phyloP scores from a whole-genome alignment of 2,113 vertebrate genomes.

The Xenopus laevis region DNA sequence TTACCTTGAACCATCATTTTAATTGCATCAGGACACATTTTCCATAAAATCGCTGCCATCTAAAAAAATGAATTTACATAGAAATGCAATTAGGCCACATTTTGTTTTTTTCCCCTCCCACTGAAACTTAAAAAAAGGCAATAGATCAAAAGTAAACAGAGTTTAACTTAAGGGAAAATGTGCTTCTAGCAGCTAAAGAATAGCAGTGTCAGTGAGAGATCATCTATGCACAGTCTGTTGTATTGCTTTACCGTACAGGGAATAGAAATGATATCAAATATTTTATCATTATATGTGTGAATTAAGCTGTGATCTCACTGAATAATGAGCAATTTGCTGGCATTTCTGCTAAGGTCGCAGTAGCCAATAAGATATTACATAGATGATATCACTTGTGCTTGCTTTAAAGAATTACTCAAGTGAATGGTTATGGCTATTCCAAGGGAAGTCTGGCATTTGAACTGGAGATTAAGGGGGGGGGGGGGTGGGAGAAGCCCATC shows the following conservation, averaged over 20 bases:
- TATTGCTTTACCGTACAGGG: background rate
- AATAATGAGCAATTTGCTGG: conserved; percentile 28
- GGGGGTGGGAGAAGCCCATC: background rate
- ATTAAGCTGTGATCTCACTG: conserved; percentile 12
- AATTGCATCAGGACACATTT: conserved; percentile 47
- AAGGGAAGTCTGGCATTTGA: conserved; percentile 24
- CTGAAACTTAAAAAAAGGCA: conserved; percentile 9
- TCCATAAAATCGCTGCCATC: conserved; percentile 35
- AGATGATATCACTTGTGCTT: conserved; percentile 4
- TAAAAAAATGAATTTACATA: conserved; percentile 39
- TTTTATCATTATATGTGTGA: conserved; percentile 19
- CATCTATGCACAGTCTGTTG: background rate
- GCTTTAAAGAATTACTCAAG: conserved; percentile 18
- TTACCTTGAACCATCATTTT: conserved; percentile 53
- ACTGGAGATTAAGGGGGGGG: too few species aligned
- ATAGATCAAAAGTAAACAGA: conserved; percentile 27
- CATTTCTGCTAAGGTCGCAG: conserved; percentile 3
- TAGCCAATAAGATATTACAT: conserved; percentile 4
- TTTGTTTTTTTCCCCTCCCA: conserved; percentile 11
- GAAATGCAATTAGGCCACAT: conserved; percentile 46
- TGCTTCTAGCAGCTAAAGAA: background rate
- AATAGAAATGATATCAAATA: conserved; percentile 9
- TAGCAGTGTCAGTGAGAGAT: too few species aligned
- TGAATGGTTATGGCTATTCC: background rate
- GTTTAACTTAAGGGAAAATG: background rate